These are phyloP conservation scores for Embiotoca jacksoni DNA, from an alignment of 2,113 vertebrate species.

Conservation along the genomic window DNA sequence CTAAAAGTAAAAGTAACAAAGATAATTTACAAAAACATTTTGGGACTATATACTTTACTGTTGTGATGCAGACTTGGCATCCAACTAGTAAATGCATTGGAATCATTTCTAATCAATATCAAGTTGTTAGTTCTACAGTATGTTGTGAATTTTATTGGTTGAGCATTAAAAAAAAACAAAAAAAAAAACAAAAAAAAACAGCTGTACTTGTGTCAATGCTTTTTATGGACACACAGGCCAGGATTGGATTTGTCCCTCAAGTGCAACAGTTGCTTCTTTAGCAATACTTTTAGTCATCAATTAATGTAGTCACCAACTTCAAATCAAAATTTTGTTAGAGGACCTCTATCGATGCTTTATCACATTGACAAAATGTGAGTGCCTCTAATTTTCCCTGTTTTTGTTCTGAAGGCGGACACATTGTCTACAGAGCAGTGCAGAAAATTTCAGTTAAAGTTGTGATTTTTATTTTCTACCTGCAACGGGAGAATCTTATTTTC, in stretches of 20 bases:
- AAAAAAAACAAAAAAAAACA: not conserved
- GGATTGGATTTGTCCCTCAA: constrained; percentile 32
- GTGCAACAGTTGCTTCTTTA: constrained; percentile 26
- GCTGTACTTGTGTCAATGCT: not conserved
- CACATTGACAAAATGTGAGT: constrained; percentile 34
- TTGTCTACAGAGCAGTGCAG: constrained; percentile 42
- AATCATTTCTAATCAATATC: not conserved
- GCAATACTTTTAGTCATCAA: constrained; percentile 15
- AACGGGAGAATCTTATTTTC: constrained; percentile 30
- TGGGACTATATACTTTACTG: not conserved
- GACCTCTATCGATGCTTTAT: constrained; percentile 33
- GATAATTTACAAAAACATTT: not conserved
- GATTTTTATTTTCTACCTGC: constrained; percentile 51
- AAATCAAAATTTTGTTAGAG: constrained; percentile 20
- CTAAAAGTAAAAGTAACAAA: not conserved
- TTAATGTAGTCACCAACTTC: constrained; percentile 5
- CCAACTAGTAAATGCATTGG: not conserved
- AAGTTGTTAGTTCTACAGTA: not conserved
- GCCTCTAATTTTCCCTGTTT: constrained; percentile 48
- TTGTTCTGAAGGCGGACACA: constrained; percentile 35
- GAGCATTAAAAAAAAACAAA: not conserved
- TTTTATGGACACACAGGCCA: constrained; percentile 45
- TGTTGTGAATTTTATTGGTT: not conserved
- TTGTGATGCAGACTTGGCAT: constrained; percentile 15
- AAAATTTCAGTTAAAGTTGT: constrained; percentile 45